Base-by-base conservation (phyloP, 2,888 invertebrate species). In the Lucinisca nassula region DNA sequence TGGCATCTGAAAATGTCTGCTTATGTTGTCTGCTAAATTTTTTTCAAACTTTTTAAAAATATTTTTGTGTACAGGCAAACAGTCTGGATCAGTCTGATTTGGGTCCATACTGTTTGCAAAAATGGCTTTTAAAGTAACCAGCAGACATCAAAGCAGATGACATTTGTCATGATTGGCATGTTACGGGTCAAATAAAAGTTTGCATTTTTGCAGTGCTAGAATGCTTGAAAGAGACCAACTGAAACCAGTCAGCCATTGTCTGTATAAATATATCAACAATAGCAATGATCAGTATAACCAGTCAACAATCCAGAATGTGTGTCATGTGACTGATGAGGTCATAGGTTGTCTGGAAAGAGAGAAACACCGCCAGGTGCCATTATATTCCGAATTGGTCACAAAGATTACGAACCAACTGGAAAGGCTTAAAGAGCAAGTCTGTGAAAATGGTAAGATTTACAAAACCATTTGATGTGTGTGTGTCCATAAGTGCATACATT, bases 311-410 rank as follows among this genome's bases (percentile, higher is more conserved):
- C 12, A 58, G 10, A 58, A 38, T 51, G 24, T 77, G n/a, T 77
- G 77, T 61, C 61, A 58, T 21, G 49, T 61, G 61, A 35, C 51
- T 6, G 61, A 24, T 77, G 77, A 55, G n/a, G n/a, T 77, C 37
- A 58, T 51, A 3, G 24, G 61, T 61, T 77, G 77, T 38, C 61
- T 77, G 32, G 77, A 30, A 38, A 77, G 12, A 24, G 58, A 77
- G 58, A 30, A 17, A 35, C 38, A n/a, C 6, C 10, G 37, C 27
- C 17, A 51, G 58, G 35, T 24, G 32, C 35, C 35, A 17, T 2
- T 49, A 24, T 51, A 61, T 30, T 38, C 32, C 1, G 3, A 55
- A 17, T 49, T 24, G 14, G 35, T 55, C 21, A 27, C 10, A 8
- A 77, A 38, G 58, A 77, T 77, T 30, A 61, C n/a, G 0, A 38